Base-by-base conservation (phyloP, 2,113 vertebrate genomes). In the Scomber scombrus region DNA sequence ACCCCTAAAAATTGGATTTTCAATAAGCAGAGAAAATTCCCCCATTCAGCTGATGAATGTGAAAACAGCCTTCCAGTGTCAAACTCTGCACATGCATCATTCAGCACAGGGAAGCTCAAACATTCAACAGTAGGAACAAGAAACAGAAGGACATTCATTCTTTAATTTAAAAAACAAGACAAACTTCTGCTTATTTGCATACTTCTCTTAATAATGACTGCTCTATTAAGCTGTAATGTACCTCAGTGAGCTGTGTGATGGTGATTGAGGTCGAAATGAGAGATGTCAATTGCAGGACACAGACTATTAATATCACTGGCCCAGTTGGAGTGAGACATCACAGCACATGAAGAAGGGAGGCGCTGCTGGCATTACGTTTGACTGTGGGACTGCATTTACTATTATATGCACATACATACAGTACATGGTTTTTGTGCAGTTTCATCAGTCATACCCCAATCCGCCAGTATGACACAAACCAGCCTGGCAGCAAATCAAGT, bases 231-330 rank as follows among this genome's bases (percentile, higher is more conserved):
- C 23, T 5, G 8, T 45, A 11, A 11, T 50, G 40, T 72, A 54
- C 45, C 63, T 62, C 21, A 26, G 45, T 13, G 31, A 73, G 34
- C 62, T 34, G 63, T 52, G 68, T 63, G 78, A 76, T 16, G 54
- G 68, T 55, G 82, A 75, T 80, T 55, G 85, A 88, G 81, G 83
- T 86, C 73, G 29, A 75, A 78, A 55, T 29, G 68, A 77, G 67
- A 52, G 71, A 76, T 75, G 86, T 89, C 89, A 89, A 56, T 55
- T 47, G 67, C 62, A 71, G 91, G 85, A 87, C 91, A 81, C 50
- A 14, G 54, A 47, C 67, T 92, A 93, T 88, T 88, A 86, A 91
- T 90, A 91, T 63, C 81, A 4, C 16, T 67, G 88, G 71, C 89
- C 84, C 82, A 89, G 65, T 86, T 92, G 84, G 79, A 87, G 68